Evolutionary conservation across 2,888 invertebrate species (phyloP).

Genomic region (Nemotelus nigrinus): DNA sequence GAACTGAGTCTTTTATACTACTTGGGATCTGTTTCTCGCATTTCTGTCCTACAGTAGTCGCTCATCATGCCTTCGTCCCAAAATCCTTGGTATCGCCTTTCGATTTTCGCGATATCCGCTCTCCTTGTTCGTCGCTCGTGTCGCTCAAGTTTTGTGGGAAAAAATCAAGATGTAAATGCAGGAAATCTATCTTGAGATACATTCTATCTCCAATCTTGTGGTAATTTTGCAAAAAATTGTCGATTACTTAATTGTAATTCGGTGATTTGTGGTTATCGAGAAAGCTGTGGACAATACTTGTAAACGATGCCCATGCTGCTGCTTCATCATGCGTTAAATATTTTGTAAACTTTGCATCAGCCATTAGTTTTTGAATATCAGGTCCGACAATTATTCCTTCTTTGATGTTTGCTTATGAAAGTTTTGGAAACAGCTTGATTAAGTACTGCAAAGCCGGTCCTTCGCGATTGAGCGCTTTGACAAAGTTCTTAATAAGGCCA

Average conservation of each 20-base stretch:
- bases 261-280: slow-evolving; percentile 16
- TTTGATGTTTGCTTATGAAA: slow-evolving; percentile 6
- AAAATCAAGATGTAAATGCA: slow-evolving; percentile 13
- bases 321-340: slow-evolving; percentile 13
- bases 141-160: not conserved
- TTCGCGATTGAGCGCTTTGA: slow-evolving; percentile 8
- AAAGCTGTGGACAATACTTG: slow-evolving; percentile 16
- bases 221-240: slow-evolving; percentile 17
- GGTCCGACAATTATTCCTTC: not conserved
- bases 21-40: slow-evolving; percentile 9
- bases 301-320: slow-evolving; percentile 14
- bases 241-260: slow-evolving; percentile 7
- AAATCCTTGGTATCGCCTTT: too few relatives aligned
- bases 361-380: slow-evolving; percentile 3
- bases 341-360: slow-evolving; percentile 8
- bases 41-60: slow-evolving; percentile 1
- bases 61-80: slow-evolving; percentile 9
- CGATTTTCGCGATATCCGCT: not conserved
- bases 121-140: not conserved
- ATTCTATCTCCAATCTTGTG: not conserved
- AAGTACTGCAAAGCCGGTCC: slow-evolving; percentile 14
- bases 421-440: slow-evolving; percentile 17
- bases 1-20: slow-evolving; percentile 26
- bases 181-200: not conserved
- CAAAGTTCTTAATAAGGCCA: slow-evolving; percentile 19